phyloP scores from a whole-genome alignment of 2,797 vertebrate genomes.

The Pelochelys cantorii region DNA sequence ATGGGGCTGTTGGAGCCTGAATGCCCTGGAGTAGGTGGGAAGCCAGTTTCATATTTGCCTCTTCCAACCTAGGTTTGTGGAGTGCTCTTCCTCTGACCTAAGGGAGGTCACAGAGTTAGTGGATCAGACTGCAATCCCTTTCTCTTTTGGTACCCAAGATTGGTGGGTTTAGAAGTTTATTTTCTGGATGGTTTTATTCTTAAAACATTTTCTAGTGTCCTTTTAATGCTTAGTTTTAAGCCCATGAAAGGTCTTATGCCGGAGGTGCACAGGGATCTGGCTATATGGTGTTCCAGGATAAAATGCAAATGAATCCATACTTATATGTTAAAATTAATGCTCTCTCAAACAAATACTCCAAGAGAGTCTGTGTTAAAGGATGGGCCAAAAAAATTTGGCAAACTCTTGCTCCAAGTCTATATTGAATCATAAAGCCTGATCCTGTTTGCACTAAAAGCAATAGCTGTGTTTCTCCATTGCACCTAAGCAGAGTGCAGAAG shows the following conservation, averaged over 20 bases:
- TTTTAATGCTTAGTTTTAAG: background rate
- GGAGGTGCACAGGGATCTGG: background rate
- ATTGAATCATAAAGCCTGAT: background rate
- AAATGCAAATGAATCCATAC: background rate
- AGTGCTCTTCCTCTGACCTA: background rate
- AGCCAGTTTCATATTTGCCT: background rate
- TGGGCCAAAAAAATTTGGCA: background rate
- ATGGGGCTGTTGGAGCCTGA: background rate
- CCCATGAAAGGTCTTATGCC: background rate
- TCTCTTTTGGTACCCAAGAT: background rate
- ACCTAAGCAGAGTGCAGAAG: background rate
- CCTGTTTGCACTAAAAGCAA: background rate
- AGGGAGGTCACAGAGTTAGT: background rate
- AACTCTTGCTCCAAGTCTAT: background rate
- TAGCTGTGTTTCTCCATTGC: background rate
- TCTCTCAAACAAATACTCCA: background rate
- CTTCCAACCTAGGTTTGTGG: background rate
- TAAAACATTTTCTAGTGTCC: background rate
- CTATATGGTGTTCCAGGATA: background rate
- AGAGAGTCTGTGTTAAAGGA: background rate
- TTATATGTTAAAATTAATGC: background rate
- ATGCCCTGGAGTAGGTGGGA: background rate
- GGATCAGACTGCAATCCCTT: background rate
- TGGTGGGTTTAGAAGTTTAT: background rate
- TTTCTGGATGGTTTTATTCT: background rate